Evolutionary conservation across 2,888 invertebrate genomes (phyloP).

Genomic region (Trachelus tabidus): DNA sequence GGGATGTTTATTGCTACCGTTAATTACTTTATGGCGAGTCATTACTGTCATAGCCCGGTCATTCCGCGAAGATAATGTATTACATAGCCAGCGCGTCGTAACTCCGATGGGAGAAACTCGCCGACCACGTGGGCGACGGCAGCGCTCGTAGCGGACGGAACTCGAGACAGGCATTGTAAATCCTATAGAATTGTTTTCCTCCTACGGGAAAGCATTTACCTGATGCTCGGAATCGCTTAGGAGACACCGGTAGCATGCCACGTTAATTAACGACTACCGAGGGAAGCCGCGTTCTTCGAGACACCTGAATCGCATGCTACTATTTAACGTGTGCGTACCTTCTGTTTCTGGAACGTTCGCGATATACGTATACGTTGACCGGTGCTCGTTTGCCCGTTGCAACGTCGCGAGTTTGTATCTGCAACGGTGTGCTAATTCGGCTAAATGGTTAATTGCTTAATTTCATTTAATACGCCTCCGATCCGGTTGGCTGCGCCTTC

Average conservation of each 20-base stretch:
- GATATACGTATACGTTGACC: not conserved
- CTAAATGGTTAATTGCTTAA: constrained; percentile 63
- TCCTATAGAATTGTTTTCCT: not conserved
- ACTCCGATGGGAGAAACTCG: not conserved
- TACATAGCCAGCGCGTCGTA: constrained; percentile 27
- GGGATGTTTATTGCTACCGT: constrained; percentile 49
- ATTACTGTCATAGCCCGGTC: constrained; percentile 48
- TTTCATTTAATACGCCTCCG: constrained; percentile 57
- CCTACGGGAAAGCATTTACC: not conserved
- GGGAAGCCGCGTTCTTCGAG: not conserved
- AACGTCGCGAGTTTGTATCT: constrained; percentile 16
- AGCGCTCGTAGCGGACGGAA: not conserved
- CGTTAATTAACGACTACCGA: not conserved
- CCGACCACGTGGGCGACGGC: not conserved
- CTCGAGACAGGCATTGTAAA: not conserved
- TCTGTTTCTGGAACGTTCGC: not conserved
- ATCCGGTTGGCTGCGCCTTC: constrained; percentile 40
- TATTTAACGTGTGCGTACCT: not conserved
- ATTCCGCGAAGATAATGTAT: constrained; percentile 51
- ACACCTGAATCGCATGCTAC: not conserved
- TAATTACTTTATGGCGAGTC: constrained; percentile 52
- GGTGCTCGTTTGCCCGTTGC: not conserved
- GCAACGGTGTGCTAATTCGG: constrained; percentile 57
- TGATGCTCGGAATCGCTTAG: not conserved
- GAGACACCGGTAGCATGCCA: not conserved